Base-by-base conservation (phyloP, 2,113 vertebrate species). In the Dermatemys mawii region DNA sequence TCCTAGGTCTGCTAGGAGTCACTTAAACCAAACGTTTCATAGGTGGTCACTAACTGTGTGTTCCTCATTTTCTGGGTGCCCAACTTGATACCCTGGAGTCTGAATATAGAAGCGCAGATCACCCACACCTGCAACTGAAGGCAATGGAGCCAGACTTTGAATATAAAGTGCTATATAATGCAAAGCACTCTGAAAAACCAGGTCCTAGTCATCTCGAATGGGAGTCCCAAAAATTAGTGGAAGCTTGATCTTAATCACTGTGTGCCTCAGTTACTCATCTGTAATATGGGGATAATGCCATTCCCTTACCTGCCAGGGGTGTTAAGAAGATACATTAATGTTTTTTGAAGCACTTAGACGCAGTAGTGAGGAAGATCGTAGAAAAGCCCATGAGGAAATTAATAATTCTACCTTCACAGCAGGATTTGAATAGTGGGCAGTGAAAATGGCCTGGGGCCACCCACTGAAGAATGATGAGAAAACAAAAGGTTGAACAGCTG, bases 351-450 rank as follows among this genome's bases (percentile, higher is more conserved):
- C 14, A 63, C 29, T 63, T 32, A 63, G 57, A 63, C 32, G 17
- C 57, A 35, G 73, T 63, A 90, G 81, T 88, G 16, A 49, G 83
- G 84, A 57, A 75, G n/a, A 16, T 24, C 4, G 5, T 50, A 83
- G 60, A 76, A 90, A 95, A 90, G 8, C 27, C 46, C 9, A 26
- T 48, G 78, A 93, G 89, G 73, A 92, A 94, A 54, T 63, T 32
- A 63, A 35, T 63, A 60, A 60, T 60, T 55, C 54, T 26, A 55
- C 27, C 22, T 55, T 27, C 54, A 55, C 1, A 27, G 54, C n/a
- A 9, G 32, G 84, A 93, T 91, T 41, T 73, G 21, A 91, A 57
- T 16, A 83, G 50, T 70, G 48, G 2, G 8, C 35, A 84, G 82
- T 70, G 91, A 84, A n/a, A 84, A 84, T 92, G 63, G 3, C n/a